Conservation (phyloP, 2,888 invertebrate species). For the Macrostomum cliftonense region DNA sequence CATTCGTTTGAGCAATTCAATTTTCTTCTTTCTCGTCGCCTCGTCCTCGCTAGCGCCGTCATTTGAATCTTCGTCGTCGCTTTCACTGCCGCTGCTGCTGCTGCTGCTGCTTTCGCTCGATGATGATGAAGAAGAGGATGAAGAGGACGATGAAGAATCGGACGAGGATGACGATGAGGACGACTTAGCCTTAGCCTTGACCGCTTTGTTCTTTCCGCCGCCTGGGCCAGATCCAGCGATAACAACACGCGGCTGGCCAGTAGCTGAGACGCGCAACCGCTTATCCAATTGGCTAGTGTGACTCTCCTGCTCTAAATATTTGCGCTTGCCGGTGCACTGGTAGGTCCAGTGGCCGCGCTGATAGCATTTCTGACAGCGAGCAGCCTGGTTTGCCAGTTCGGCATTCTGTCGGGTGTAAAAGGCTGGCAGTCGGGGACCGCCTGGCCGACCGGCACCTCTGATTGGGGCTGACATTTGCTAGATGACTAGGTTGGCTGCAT, state of each 20-base stretch:
- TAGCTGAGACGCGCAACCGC: constrained; percentile 28
- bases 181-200: not conserved
- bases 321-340: constrained; percentile 72
- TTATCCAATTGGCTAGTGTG: constrained; percentile 61
- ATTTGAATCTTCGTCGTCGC: no score
- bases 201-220: not conserved
- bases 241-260: not conserved
- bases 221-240: not conserved
- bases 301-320: constrained; percentile 62
- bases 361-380: constrained; percentile 71
- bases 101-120: not conserved
- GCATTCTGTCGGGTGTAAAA: no score
- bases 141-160: not conserved
- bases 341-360: constrained; percentile 85
- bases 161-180: not conserved
- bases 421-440: no score
- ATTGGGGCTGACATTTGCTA: no score
- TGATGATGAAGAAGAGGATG: not conserved
- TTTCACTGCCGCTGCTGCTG: no score
- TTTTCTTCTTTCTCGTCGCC: no score
- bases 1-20: no score
- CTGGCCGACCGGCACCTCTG: no score
- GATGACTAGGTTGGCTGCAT: no score
- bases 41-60: no score
- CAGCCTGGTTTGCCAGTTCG: constrained; percentile 13